Percentiles rank a stretch among this genome's conserved stretches.
These are phyloP conservation scores for Lateolabrax maculatus DNA, from an alignment of 2,797 vertebrate genomes.

Conservation along the genomic window DNA sequence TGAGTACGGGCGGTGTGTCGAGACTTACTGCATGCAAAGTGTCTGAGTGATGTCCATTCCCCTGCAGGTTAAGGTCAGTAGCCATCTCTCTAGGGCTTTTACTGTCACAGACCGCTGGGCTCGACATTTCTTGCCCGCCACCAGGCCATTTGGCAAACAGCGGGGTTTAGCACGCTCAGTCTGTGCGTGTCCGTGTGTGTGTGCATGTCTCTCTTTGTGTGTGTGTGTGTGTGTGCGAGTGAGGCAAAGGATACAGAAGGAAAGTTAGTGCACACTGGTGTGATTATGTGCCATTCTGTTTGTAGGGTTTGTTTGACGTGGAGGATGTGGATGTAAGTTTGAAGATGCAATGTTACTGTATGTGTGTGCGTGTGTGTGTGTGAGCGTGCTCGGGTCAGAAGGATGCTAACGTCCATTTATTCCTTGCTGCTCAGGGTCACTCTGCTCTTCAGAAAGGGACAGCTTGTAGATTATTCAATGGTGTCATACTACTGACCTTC, in stretches of 20 bases:
- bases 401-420: conserved; percentile 15
- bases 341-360: conserved; percentile 8
- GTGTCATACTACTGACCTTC: conserved; percentile 33
- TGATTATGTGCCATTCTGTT: conserved; percentile 22
- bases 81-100: conserved; percentile 64
- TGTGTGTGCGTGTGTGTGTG: background rate
- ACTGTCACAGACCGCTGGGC: conserved; percentile 72
- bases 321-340: accelerated
- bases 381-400: background rate
- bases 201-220: background rate
- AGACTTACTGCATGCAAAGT: conserved; percentile 61
- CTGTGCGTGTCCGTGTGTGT: background rate
- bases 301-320: background rate
- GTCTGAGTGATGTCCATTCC: conserved; percentile 67
- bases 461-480: conserved; percentile 22
- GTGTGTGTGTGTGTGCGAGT: background rate
- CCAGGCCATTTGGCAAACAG: conserved; percentile 75
- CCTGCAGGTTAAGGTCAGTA: conserved; percentile 71
- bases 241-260: conserved; percentile 1
- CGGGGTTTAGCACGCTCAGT: conserved; percentile 53
- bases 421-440: conserved; percentile 36
- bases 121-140: conserved; percentile 62
- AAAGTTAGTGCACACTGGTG: background rate
- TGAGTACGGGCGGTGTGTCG: conserved; percentile 27
- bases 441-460: conserved; percentile 24